Evolutionary conservation across 2,113 vertebrate species (phyloP).

Genomic region (Enhydra lutris): DNA sequence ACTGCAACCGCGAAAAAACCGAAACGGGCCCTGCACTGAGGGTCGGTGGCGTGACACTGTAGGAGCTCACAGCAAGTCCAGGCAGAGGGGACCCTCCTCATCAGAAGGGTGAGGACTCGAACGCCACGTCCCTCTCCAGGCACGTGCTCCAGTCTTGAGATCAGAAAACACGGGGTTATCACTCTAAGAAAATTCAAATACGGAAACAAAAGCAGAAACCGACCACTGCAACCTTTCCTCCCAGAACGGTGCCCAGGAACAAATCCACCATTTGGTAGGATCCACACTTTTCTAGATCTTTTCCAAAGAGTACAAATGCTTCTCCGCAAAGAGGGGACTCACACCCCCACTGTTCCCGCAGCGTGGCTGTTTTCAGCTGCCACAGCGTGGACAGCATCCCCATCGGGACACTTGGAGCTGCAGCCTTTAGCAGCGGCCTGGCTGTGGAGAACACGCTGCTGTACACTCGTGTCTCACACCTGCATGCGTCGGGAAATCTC

Average conservation of each 20-base stretch:
- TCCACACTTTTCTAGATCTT: not conserved
- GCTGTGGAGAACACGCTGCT: not conserved
- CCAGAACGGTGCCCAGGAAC: not conserved
- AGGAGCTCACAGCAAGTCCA: not conserved
- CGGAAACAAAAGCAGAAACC: not conserved
- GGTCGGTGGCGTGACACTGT: not conserved
- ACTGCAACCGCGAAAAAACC: not conserved
- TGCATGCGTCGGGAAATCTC: not conserved
- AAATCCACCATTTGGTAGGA: not conserved
- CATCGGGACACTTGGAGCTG: not conserved
- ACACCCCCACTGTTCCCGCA: not conserved
- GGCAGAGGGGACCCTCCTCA: not conserved
- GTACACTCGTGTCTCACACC: rapidly evolving
- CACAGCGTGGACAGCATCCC: not conserved
- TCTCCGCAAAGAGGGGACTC: not conserved
- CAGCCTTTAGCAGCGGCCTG: not conserved
- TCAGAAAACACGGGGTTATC: rapidly evolving
- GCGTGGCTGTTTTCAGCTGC: not conserved
- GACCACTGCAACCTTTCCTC: not conserved
- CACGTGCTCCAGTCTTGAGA: not conserved
- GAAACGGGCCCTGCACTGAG: not conserved
- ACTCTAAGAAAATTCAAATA: not conserved
- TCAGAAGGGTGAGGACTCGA: not conserved
- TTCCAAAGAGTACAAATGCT: not conserved
- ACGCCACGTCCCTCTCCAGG: not conserved